Evolutionary conservation across 2,888 invertebrate genomes (phyloP).

Genomic region (Exephanes ischioxanthus): DNA sequence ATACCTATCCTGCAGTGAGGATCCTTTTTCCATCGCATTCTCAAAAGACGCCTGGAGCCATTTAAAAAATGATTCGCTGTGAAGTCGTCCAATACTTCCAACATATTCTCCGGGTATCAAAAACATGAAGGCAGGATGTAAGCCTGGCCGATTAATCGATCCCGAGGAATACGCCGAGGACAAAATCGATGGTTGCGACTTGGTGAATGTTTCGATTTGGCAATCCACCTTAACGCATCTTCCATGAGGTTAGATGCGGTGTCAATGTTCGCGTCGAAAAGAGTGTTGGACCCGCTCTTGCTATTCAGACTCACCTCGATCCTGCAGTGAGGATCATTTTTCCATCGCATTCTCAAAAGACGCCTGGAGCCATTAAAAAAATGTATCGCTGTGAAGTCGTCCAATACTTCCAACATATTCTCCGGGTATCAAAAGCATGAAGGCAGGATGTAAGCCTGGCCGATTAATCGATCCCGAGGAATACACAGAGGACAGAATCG

Average conservation of each 20-base stretch:
- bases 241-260: slow-evolving; percentile 22
- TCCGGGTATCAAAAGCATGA: slow-evolving; percentile 35
- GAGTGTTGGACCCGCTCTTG: background rate
- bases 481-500: slow-evolving; percentile 29
- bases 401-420: slow-evolving; percentile 2
- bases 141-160: too few species aligned
- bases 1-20: too few species aligned
- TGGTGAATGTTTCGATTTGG: background rate
- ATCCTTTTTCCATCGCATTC: too few species aligned
- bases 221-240: background rate
- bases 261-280: background rate
- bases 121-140: too few species aligned
- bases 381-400: background rate
- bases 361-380: background rate
- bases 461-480: slow-evolving; percentile 70
- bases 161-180: too few species aligned
- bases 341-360: slow-evolving; percentile 14
- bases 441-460: slow-evolving; percentile 65
- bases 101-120: too few species aligned
- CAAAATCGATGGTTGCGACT: too few species aligned
- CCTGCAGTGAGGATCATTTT: background rate
- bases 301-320: background rate
- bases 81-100: too few species aligned
- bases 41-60: too few species aligned
- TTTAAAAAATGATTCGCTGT: too few species aligned